Percentiles rank a stretch among this genome's conserved stretches.
Evolutionary conservation across 1,140 invertebrate species (phyloP).

Genomic region (Drosophila orosa): DNA sequence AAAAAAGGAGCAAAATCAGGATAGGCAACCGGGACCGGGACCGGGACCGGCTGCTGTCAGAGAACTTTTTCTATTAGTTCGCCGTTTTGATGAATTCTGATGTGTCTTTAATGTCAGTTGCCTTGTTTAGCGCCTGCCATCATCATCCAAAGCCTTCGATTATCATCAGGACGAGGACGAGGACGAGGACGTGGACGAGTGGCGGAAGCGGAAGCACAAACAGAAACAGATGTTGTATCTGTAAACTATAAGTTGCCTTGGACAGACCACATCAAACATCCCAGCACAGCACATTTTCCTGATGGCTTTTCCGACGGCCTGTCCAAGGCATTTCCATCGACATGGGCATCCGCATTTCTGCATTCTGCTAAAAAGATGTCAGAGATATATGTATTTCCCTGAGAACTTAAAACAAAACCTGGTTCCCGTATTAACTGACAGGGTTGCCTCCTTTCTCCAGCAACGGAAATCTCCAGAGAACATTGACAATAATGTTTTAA

Average conservation of each 20-base stretch:
- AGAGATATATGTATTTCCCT: slow-evolving; percentile 24
- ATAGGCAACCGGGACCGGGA: neutral
- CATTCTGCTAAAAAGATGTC: slow-evolving; percentile 12
- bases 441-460: neutral
- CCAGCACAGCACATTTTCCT: slow-evolving; percentile 45
- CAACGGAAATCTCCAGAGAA: neutral
- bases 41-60: slow-evolving; percentile 32
- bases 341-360: slow-evolving; percentile 15
- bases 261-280: slow-evolving; percentile 8
- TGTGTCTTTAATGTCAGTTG: slow-evolving; percentile 75
- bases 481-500: no score
- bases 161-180: slow-evolving; percentile 51
- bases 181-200: neutral
- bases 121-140: slow-evolving; percentile 25
- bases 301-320: slow-evolving; percentile 47
- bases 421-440: neutral
- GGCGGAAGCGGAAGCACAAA: slow-evolving; percentile 9
- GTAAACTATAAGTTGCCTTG: slow-evolving; percentile 37
- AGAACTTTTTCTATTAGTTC: slow-evolving; percentile 76
- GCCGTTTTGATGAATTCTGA: slow-evolving; percentile 74
- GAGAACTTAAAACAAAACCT: neutral
- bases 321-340: slow-evolving; percentile 10
- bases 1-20: neutral
- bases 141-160: slow-evolving; percentile 28
- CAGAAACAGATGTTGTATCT: slow-evolving; percentile 57